Evolutionary conservation across 2,888 invertebrate species (phyloP).

Genomic region (Drosophila atripex): DNA sequence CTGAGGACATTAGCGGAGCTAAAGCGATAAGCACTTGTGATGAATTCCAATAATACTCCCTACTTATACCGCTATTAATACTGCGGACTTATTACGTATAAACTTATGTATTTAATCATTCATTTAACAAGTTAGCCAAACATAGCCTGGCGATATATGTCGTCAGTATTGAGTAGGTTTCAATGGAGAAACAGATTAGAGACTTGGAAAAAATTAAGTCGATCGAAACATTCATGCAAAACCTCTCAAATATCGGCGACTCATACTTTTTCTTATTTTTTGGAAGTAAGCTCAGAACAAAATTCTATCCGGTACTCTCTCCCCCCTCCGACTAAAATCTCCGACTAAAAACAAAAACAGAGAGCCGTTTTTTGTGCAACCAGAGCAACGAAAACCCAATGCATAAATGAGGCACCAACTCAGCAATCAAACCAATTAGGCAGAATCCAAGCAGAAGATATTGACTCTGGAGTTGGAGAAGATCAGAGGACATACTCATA

Average conservation of each 20-base stretch:
- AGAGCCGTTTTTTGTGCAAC: background rate
- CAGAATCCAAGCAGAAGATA: background rate
- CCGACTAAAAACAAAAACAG: background rate
- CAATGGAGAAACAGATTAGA: slow-evolving; percentile 1
- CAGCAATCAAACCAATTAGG: background rate
- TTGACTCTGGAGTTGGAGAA: background rate
- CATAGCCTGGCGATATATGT: background rate
- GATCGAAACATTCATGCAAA: slow-evolving; percentile 7
- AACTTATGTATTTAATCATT: background rate
- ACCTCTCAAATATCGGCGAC: slow-evolving; percentile 7
- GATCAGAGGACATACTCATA: background rate
- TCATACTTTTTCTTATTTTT: slow-evolving; percentile 3
- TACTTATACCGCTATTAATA: too few species aligned
- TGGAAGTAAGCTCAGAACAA: slow-evolving; percentile 11
- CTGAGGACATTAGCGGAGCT: too few species aligned
- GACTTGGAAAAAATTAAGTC: slow-evolving; percentile 7
- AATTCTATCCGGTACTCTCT: slow-evolving; percentile 18
- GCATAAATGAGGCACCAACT: background rate
- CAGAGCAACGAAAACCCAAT: background rate
- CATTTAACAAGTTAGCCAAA: background rate
- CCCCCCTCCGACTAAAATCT: background rate
- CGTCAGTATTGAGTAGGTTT: background rate
- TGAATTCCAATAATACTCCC: too few species aligned
- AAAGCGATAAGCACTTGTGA: too few species aligned
- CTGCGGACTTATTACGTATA: too few species aligned